These are phyloP conservation scores for Talpa occidentalis DNA, from an alignment of 2,113 vertebrate genomes.

Conservation along the genomic window DNA sequence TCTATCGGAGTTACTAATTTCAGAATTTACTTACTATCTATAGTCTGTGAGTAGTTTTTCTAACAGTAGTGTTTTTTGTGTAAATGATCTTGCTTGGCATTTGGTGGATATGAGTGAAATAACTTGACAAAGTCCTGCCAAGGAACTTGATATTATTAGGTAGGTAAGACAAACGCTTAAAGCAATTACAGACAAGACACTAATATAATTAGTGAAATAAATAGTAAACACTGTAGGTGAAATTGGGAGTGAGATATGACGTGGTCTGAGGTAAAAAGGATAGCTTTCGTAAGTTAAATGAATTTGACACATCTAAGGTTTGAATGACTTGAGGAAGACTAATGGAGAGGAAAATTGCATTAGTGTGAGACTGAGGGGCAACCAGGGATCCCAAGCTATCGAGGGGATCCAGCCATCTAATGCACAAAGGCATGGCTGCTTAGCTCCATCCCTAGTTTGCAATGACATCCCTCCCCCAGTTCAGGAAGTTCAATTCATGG, in stretches of 20 bases:
- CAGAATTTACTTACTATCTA: background rate
- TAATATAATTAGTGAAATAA: background rate
- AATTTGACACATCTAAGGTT: background rate
- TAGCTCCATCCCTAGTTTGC: too few species aligned
- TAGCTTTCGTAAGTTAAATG: background rate
- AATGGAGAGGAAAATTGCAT: background rate
- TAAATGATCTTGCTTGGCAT: background rate
- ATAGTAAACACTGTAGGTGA: background rate
- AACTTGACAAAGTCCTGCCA: background rate
- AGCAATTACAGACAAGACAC: background rate
- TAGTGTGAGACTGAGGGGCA: too few species aligned
- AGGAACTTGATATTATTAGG: background rate
- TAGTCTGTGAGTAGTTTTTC: background rate
- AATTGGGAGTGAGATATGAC: background rate
- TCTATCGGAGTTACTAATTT: background rate
- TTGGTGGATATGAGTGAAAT: background rate
- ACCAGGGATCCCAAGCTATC: too few species aligned
- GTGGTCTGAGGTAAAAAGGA: background rate
- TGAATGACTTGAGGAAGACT: background rate
- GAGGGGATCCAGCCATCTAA: too few species aligned
- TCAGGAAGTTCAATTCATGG: too few species aligned
- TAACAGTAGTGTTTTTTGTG: background rate
- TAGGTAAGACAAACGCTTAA: conserved; percentile 9
- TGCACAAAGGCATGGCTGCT: too few species aligned
- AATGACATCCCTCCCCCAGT: too few species aligned